phyloP scores from a whole-genome alignment of 2,888 invertebrate genomes.

The Abrostola tripartita region DNA sequence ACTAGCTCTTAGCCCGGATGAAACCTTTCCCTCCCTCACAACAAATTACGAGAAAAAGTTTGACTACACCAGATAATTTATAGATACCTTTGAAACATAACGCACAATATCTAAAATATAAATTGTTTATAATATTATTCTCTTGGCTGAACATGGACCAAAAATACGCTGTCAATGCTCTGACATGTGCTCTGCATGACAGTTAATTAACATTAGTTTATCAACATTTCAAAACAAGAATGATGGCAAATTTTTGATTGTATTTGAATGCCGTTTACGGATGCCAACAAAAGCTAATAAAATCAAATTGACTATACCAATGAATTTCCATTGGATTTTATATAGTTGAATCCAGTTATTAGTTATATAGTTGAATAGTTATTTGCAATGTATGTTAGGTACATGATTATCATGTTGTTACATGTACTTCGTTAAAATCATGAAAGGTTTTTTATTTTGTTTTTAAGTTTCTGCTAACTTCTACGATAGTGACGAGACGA shows the following conservation, averaged over 20 bases:
- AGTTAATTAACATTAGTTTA: conserved; percentile 58
- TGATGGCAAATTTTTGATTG: not conserved
- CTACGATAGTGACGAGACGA: conserved; percentile 74
- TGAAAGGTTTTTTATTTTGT: conserved; percentile 15
- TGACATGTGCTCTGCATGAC: too few relatives aligned
- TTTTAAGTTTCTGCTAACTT: conserved; percentile 62
- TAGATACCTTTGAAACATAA: conserved; percentile 45
- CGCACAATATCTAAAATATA: conserved; percentile 59
- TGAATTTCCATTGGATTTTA: too few relatives aligned
- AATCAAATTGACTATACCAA: too few relatives aligned
- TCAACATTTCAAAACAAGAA: conserved; percentile 46
- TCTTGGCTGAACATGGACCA: conserved; percentile 60
- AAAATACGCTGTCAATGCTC: conserved; percentile 56
- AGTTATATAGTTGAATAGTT: too few relatives aligned
- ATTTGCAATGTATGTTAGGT: too few relatives aligned
- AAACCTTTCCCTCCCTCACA: too few relatives aligned
- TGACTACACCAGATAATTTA: conserved; percentile 47
- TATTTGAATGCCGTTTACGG: conserved; percentile 9
- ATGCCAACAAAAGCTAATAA: not conserved
- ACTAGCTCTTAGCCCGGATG: too few relatives aligned
- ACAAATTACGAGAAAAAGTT: conserved; percentile 19
- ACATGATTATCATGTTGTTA: too few relatives aligned
- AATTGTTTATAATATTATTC: conserved; percentile 59
- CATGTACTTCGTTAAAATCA: too few relatives aligned
- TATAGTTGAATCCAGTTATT: too few relatives aligned